A percentile compares a stretch with the other conserved stretches of the same genome.
These are phyloP conservation scores for Todiramphus chloris DNA, from an alignment of 2,113 vertebrate genomes.

Conservation along the genomic window DNA sequence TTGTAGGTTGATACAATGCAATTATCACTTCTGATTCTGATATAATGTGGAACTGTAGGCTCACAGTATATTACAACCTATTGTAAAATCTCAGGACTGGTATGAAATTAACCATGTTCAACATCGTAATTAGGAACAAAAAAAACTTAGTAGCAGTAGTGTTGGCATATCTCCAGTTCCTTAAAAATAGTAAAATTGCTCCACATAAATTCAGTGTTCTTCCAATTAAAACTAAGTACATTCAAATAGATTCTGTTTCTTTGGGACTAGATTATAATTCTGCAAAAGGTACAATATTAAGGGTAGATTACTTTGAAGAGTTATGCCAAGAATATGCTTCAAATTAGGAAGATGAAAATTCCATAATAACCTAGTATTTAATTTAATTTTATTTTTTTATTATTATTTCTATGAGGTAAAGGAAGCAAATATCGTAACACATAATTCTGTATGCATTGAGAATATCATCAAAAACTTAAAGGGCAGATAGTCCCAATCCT, in stretches of 20 bases:
- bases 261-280: neutral
- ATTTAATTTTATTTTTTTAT: neutral
- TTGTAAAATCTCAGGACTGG: slow-evolving; percentile 6
- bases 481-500: neutral
- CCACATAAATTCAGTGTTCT: slow-evolving; percentile 1
- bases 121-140: slow-evolving; percentile 26
- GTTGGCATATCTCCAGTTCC: slow-evolving; percentile 13
- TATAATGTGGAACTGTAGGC: slow-evolving; percentile 18
- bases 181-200: neutral
- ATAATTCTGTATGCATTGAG: neutral
- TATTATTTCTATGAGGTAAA: neutral
- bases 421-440: neutral
- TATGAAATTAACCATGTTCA: slow-evolving; percentile 46
- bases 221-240: neutral
- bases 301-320: neutral
- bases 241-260: neutral
- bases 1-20: neutral
- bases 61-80: slow-evolving; percentile 17
- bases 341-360: neutral
- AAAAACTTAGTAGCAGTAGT: neutral
- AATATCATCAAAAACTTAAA: neutral
- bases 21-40: slow-evolving; percentile 38
- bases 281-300: slow-evolving; percentile 3
- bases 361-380: neutral
- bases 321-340: neutral